Conservation (phyloP, 2,888 invertebrate genomes). For the Leptura quadrifasciata region DNA sequence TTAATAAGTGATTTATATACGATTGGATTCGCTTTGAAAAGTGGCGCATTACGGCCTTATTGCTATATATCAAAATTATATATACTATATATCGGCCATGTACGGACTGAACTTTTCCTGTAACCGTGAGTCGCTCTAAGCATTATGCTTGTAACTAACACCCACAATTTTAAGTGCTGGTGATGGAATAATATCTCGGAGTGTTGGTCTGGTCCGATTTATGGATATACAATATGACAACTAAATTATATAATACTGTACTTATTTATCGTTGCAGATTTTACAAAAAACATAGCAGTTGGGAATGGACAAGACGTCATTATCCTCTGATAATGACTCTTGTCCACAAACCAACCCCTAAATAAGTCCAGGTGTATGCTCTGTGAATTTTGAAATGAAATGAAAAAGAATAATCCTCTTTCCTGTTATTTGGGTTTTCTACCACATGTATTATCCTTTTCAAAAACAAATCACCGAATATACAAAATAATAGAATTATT, state of each 20-base stretch:
- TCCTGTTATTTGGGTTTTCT: too few species aligned
- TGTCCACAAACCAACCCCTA: too few species aligned
- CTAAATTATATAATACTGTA: constrained; percentile 35
- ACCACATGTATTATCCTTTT: too few species aligned
- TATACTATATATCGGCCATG: constrained; percentile 35
- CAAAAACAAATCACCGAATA: too few species aligned
- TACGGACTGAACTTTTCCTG: constrained; percentile 5
- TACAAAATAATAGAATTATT: too few species aligned
- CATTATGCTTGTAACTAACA: constrained; percentile 42
- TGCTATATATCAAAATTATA: constrained; percentile 60
- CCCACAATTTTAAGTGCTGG: constrained; percentile 41
- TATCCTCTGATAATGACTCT: too few species aligned
- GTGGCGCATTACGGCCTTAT: constrained; percentile 57
- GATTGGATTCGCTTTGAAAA: constrained; percentile 58
- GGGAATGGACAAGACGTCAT: too few species aligned
- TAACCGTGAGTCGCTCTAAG: constrained; percentile 29
- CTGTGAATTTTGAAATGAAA: too few species aligned
- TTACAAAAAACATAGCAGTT: neutral
- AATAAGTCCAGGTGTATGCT: too few species aligned
- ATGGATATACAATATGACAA: constrained; percentile 33
- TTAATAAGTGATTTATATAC: constrained; percentile 61
- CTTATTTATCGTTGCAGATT: constrained; percentile 36
- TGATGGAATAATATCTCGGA: constrained; percentile 37
- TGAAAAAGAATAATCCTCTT: too few species aligned
- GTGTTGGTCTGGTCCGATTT: constrained; percentile 32